Conservation (phyloP, 2,888 invertebrate species). For the Morpho achilles region DNA sequence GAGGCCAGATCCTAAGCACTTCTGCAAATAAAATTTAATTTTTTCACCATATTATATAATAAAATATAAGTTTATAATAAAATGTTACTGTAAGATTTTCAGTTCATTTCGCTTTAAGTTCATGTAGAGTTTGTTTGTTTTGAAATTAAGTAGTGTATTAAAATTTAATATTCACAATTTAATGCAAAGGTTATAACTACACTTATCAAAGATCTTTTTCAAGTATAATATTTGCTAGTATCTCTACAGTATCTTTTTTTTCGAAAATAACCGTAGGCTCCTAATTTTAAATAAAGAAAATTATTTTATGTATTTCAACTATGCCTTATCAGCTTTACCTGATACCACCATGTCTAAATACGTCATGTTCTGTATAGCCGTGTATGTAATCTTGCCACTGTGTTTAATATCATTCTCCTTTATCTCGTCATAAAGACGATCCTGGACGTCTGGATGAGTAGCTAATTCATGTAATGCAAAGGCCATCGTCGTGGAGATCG, state of each 20-base stretch:
- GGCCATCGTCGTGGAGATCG: constrained; percentile 49
- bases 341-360: constrained; percentile 79
- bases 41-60: not conserved
- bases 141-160: no score
- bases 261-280: no score
- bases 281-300: no score
- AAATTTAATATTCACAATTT: no score
- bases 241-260: no score
- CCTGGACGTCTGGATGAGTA: constrained; percentile 72
- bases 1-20: constrained; percentile 66
- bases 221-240: no score
- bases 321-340: constrained; percentile 35
- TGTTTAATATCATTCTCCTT: constrained; percentile 48
- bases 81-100: not conserved
- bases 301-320: not conserved
- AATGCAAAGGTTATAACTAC: no score
- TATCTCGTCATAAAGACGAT: constrained; percentile 68
- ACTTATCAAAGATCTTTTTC: no score
- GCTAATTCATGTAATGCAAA: constrained; percentile 75
- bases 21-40: constrained; percentile 39
- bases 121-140: not conserved
- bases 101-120: not conserved
- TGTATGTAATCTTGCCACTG: constrained; percentile 56
- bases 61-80: not conserved
- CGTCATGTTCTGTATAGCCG: constrained; percentile 63